phyloP scores from a whole-genome alignment of 2,797 vertebrate species.

The Onychomys torridus region DNA sequence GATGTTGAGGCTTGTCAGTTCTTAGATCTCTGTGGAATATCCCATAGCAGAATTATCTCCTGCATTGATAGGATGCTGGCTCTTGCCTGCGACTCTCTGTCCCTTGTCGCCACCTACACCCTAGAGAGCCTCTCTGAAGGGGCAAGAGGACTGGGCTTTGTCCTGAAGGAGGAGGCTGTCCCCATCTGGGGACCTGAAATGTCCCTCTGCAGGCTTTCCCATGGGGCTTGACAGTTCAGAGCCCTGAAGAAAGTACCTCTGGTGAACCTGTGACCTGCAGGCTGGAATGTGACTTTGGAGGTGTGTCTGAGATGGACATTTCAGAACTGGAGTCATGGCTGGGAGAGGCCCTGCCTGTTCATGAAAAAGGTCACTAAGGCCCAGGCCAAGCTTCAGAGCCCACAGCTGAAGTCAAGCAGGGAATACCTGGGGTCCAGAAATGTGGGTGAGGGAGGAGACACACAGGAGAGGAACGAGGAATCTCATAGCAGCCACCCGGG shows the following conservation, averaged over 20 bases:
- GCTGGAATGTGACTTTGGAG: slow-evolving; percentile 56
- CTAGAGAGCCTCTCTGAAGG: neutral
- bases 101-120: no score
- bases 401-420: neutral
- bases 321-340: slow-evolving; percentile 7
- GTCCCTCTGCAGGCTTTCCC: neutral
- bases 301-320: slow-evolving; percentile 58
- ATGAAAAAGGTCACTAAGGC: slow-evolving; percentile 41
- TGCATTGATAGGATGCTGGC: fast-evolving
- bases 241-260: slow-evolving; percentile 26
- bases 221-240: neutral
- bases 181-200: neutral
- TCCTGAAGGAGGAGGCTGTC: neutral
- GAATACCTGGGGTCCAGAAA: neutral
- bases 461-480: neutral
- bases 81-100: neutral
- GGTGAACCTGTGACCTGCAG: neutral
- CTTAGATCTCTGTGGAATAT: neutral
- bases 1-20: fast-evolving
- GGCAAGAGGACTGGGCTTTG: neutral
- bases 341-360: slow-evolving; percentile 55
- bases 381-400: neutral
- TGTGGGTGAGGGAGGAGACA: neutral
- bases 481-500: neutral
- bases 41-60: neutral